A percentile compares a stretch with the other conserved stretches of the same genome.
phyloP scores from a whole-genome alignment of 2,888 invertebrate species.

The Panzeria rudis region DNA sequence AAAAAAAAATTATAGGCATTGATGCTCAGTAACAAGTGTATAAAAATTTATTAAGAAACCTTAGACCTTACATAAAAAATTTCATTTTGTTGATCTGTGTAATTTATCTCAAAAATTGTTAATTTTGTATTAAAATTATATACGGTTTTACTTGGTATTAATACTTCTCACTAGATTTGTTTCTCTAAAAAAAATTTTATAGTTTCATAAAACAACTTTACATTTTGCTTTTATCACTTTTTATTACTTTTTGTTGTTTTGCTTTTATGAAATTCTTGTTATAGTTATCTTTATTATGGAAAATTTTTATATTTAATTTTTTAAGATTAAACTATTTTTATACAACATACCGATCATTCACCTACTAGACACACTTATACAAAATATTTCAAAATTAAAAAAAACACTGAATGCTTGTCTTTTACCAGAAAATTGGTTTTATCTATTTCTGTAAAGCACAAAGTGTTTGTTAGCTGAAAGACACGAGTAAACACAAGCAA shows the following conservation, averaged over 20 bases:
- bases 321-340: slow-evolving; percentile 7
- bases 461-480: slow-evolving; percentile 39
- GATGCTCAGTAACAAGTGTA: no score
- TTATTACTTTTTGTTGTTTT: background rate
- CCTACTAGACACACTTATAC: slow-evolving; percentile 33
- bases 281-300: background rate
- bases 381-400: background rate
- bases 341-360: slow-evolving; percentile 26
- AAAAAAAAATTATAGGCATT: no score
- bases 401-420: background rate
- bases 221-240: background rate
- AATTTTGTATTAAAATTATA: no score
- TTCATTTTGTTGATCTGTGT: no score
- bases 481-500: slow-evolving; percentile 27
- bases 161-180: no score
- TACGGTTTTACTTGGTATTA: no score
- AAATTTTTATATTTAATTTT: background rate
- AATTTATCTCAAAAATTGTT: no score
- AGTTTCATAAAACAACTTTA: no score
- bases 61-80: no score
- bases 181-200: no score
- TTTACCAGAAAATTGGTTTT: slow-evolving; percentile 43
- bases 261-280: background rate
- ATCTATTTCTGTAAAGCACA: slow-evolving; percentile 35
- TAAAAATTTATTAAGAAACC: no score